phyloP scores from a whole-genome alignment of 1,140 invertebrate species.

The Hypsibius dujardini region DNA sequence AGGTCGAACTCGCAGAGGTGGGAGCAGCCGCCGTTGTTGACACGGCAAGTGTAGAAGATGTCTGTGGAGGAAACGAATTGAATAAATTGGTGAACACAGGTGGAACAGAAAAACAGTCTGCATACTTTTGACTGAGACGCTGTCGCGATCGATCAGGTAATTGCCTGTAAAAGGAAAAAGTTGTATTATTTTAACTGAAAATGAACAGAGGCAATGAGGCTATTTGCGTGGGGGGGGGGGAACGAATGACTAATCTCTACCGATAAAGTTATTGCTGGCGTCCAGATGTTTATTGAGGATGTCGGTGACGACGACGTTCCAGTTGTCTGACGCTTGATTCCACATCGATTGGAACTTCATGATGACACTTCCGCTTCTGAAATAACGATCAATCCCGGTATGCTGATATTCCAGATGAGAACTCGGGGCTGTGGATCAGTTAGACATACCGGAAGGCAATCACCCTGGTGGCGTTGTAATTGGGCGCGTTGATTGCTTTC shows the following conservation, averaged over 20 bases:
- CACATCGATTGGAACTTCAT: not conserved
- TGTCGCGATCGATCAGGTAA: not conserved
- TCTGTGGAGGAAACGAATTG: not conserved
- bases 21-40: conserved; percentile 9
- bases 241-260: not conserved
- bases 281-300: conserved; percentile 8
- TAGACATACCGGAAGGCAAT: conserved; percentile 2
- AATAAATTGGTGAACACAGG: not conserved
- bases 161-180: not conserved
- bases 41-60: conserved; percentile 11
- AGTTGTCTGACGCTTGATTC: conserved; percentile 13
- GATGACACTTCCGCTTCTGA: not conserved
- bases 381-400: not conserved
- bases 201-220: not conserved
- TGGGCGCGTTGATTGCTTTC: not conserved
- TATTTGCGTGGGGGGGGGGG: not conserved
- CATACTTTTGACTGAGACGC: not conserved
- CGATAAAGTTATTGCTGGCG: conserved; percentile 12
- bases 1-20: conserved; percentile 14
- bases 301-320: not conserved
- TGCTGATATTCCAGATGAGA: not conserved
- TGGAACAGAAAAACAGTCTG: not conserved
- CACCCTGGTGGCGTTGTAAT: conserved; percentile 7
- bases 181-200: not conserved
- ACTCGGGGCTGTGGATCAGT: not conserved